phyloP scores from a whole-genome alignment of 2,888 invertebrate species.

The Fabriciana adippe region DNA sequence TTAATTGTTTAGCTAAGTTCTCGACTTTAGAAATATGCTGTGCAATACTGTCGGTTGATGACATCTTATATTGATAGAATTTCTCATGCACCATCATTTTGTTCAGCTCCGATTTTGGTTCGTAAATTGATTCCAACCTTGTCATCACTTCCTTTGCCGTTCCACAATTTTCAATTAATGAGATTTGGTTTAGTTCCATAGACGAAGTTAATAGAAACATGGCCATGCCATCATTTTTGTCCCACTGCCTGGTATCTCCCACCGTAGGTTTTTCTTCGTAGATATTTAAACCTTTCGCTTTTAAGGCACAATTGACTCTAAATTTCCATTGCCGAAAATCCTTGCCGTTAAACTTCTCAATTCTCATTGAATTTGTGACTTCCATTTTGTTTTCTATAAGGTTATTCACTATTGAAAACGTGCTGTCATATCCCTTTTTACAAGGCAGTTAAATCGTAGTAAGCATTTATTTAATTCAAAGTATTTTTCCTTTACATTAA shows the following conservation, averaged over 20 bases:
- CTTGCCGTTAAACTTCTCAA: slow-evolving; percentile 31
- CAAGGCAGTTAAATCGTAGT: too few relatives aligned
- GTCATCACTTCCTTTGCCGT: slow-evolving; percentile 39
- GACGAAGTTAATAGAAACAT: slow-evolving; percentile 36
- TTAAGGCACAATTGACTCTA: slow-evolving; percentile 41
- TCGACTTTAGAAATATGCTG: slow-evolving; percentile 44
- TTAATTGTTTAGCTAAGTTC: slow-evolving; percentile 42
- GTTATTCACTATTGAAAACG: not conserved
- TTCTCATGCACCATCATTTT: slow-evolving; percentile 42
- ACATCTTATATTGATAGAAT: slow-evolving; percentile 41
- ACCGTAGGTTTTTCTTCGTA: slow-evolving; percentile 19
- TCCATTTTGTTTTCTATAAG: not conserved
- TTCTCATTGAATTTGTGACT: slow-evolving; percentile 3
- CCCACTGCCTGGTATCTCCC: slow-evolving; percentile 22
- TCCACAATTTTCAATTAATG: slow-evolving; percentile 41
- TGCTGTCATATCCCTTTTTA: too few relatives aligned
- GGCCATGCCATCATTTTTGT: slow-evolving; percentile 38
- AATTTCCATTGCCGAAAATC: slow-evolving; percentile 44
- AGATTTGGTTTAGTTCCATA: slow-evolving; percentile 43
- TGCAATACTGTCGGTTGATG: slow-evolving; percentile 39
- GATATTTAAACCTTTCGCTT: slow-evolving; percentile 41
- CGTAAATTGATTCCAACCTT: slow-evolving; percentile 28
- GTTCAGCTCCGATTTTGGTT: not conserved
- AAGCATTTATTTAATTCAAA: too few relatives aligned
- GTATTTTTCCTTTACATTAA: too few relatives aligned